Base-by-base conservation (phyloP, 2,113 vertebrate genomes). In the Capricornis sumatraensis region DNA sequence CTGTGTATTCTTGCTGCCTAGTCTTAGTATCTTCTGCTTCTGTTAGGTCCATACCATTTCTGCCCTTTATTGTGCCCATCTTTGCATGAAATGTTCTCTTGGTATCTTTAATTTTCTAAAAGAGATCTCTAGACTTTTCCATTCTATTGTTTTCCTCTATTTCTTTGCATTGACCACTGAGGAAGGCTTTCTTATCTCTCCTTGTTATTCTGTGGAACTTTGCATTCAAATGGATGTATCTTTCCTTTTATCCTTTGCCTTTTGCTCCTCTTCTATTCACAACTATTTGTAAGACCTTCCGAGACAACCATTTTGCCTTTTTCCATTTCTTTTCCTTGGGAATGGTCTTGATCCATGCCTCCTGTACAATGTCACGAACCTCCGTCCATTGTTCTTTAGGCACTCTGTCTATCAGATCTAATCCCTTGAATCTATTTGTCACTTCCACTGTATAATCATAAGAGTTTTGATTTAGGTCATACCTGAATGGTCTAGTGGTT, bases 291-390 rank as follows among this genome's bases (percentile, higher is more conserved):
- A 67, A n/a, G 62, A 33, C 7, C 33, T 67, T n/a, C 62, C n/a
- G 16, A n/a, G 62, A n/a, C 33, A 67, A 67, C 16, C 62, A n/a
- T 19, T 67, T 67, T 67, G 33, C 7, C 33, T 67, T 67, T 67
- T n/a, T n/a, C 16, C 33, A 67, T n/a, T 67, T 67, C 4, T 19
- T n/a, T n/a, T n/a, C 10, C 62, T 67, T 67, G 8, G 33, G 33
- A 9, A 19, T 67, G 16, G 33, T 10, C 62, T 67, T 67, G 62
- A 67, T 67, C 33, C 33, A 33, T 67, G 7, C 33, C 33, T n/a
- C 62, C 33, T n/a, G 33, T 2, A n/a, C 62, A 67, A n/a, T n/a
- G 33, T 67, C 62, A 67, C 0, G 0, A 67, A 67, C 33, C 33
- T 67, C 16, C 0, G 1, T 19, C 33, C 62, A 67, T 67, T n/a